Evolutionary conservation across 53 echinoderm and acorn worm genomes (phyloP).

Genomic region (Arbacia lixula): DNA sequence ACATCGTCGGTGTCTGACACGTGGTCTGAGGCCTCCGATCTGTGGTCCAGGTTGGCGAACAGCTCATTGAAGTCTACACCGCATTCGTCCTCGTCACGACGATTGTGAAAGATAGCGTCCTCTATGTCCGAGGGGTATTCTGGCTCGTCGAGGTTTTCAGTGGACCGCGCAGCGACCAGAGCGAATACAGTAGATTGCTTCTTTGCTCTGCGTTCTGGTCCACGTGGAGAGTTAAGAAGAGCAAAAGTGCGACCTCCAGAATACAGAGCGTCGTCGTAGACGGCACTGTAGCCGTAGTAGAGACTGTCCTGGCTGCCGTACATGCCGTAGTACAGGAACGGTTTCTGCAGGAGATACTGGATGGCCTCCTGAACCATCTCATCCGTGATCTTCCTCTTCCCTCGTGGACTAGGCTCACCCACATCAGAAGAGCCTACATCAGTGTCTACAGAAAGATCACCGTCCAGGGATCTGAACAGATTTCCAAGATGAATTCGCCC

Average conservation of each 20-base stretch:
- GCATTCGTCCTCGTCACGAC: background rate
- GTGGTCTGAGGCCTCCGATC: background rate
- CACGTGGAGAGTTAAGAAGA: background rate
- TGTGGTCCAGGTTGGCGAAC: slow-evolving; percentile 14
- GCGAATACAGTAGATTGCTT: slow-evolving; percentile 23
- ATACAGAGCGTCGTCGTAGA: background rate
- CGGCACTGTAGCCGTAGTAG: background rate
- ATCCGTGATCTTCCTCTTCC: slow-evolving; percentile 37
- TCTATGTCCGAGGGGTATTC: slow-evolving; percentile 12
- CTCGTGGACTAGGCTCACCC: slow-evolving; percentile 13
- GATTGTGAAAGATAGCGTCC: background rate
- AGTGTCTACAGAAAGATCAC: slow-evolving; percentile 12
- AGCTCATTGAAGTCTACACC: slow-evolving; percentile 23
- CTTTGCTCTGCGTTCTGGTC: background rate
- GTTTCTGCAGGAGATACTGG: slow-evolving; percentile 14
- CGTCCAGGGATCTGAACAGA: slow-evolving; percentile 10
- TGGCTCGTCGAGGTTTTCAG: background rate
- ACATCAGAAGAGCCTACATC: slow-evolving; percentile 14
- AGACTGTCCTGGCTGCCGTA: slow-evolving; percentile 40
- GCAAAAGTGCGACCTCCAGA: slow-evolving; percentile 23
- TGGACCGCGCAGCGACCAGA: slow-evolving; percentile 2
- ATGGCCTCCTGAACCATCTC: slow-evolving; percentile 51
- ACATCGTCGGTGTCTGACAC: background rate
- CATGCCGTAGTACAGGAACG: slow-evolving; percentile 50
- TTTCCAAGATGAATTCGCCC: background rate